Base-by-base conservation (phyloP, 2,888 invertebrate species). In the Scaptomyza polygonia region DNA sequence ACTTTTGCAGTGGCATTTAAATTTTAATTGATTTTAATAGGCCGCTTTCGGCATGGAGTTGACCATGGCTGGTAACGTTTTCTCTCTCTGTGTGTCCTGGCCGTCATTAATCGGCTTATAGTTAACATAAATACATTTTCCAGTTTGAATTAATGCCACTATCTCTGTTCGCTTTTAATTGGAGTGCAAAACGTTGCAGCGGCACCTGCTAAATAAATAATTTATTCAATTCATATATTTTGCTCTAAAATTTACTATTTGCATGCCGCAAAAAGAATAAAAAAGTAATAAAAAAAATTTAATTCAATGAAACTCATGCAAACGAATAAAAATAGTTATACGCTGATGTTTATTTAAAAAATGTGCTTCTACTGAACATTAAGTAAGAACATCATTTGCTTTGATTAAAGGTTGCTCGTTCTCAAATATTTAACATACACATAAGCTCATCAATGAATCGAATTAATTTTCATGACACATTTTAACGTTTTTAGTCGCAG, bases 21-120 rank as follows among this genome's bases (percentile, higher is more conserved):
- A 63, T 71, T 87, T 82, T 73, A 87, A 85, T 81, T 79, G 73
- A 87, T 82, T 87, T 82, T 65, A 80, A 84, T 86, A 77, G 84
- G 61, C 52, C 63, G 48, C 53, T 52, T 44, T 61, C 42, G 16
- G 39, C 16, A 39, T 39, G 1, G 16, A 39, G 55, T 51, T 45
- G n/a, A 12, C 27, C 32, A 7, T 39, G 44, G 25, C 14, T 44
- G 29, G 18, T 5, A 51, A 30, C 66, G 55, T 27, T 63, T 63
- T 67, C 72, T 48, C 72, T 48, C 51, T 67, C 36, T 16, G 16
- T 16, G 39, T 39, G 16, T 39, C 9, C 57, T 40, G 77, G 53
- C 30, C 68, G 69, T 76, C 73, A 86, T 82, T 82, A 82, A 82
- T 84, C 82, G 85, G 82, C 87, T 86, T 82, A 66, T 69, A 72